Conservation (phyloP, 2,113 vertebrate species). For the Pelobates fuscus region DNA sequence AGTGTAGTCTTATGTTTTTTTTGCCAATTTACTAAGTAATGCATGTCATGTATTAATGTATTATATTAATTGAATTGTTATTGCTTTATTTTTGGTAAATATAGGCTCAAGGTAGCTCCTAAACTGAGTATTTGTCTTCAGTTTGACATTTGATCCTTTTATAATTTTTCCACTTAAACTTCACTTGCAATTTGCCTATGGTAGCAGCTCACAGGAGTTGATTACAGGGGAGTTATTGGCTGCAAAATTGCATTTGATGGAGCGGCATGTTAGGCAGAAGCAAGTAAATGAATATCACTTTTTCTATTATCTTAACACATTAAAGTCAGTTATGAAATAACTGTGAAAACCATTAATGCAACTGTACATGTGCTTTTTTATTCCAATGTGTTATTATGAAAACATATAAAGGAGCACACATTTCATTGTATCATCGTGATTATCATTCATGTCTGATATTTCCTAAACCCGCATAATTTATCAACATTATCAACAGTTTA, state of each 20-base stretch:
- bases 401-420: conserved; percentile 11
- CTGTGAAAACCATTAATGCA: conserved; percentile 47
- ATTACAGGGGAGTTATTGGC: conserved; percentile 68
- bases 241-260: conserved; percentile 62
- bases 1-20: too few relatives aligned
- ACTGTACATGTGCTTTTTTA: conserved; percentile 11
- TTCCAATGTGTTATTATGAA: conserved; percentile 29
- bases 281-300: conserved; percentile 62
- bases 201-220: conserved; percentile 70
- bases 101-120: conserved; percentile 69
- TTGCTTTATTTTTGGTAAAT: too few relatives aligned
- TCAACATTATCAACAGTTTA: too few relatives aligned
- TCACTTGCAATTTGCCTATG: conserved; percentile 75
- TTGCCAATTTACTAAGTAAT: too few relatives aligned
- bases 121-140: conserved; percentile 74
- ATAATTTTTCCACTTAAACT: conserved; percentile 73
- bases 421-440: too few relatives aligned
- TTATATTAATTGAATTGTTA: too few relatives aligned
- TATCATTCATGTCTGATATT: too few relatives aligned
- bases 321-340: conserved; percentile 63
- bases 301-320: conserved; percentile 67
- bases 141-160: conserved; percentile 78
- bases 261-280: conserved; percentile 59
- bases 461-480: too few relatives aligned
- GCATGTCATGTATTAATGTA: too few relatives aligned